Conservation (phyloP, 2,113 vertebrate species). For the Pomatorhinus ruficollis region DNA sequence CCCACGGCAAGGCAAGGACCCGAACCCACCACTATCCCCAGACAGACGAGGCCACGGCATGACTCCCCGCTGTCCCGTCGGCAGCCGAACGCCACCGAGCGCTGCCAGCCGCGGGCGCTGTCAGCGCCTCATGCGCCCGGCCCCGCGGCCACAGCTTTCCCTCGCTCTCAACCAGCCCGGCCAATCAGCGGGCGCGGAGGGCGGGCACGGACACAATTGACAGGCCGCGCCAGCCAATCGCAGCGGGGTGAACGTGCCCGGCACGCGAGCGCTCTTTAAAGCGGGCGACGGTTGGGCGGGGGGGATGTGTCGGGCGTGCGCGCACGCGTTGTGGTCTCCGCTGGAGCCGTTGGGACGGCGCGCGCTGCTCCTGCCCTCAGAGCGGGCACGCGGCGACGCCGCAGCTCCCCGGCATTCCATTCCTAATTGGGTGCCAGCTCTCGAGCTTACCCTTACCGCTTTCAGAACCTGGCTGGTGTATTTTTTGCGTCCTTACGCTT, state of each 20-base stretch:
- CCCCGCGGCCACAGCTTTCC: background rate
- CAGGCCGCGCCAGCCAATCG: fast-evolving
- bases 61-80: background rate
- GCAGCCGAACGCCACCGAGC: background rate
- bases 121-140: fast-evolving
- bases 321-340: too few species aligned
- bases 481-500: fast-evolving
- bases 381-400: fast-evolving
- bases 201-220: background rate
- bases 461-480: fast-evolving
- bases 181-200: background rate
- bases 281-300: fast-evolving
- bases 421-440: fast-evolving
- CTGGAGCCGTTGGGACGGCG: fast-evolving
- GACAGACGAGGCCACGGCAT: background rate
- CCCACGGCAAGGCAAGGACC: background rate
- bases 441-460: fast-evolving
- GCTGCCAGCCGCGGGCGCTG: fast-evolving
- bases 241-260: fast-evolving
- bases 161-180: background rate
- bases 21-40: background rate
- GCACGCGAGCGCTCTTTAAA: background rate
- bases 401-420: fast-evolving
- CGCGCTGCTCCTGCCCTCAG: background rate
- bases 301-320: fast-evolving